Evolutionary conservation across 2,888 invertebrate genomes (phyloP).

Genomic region (Boloria selene): DNA sequence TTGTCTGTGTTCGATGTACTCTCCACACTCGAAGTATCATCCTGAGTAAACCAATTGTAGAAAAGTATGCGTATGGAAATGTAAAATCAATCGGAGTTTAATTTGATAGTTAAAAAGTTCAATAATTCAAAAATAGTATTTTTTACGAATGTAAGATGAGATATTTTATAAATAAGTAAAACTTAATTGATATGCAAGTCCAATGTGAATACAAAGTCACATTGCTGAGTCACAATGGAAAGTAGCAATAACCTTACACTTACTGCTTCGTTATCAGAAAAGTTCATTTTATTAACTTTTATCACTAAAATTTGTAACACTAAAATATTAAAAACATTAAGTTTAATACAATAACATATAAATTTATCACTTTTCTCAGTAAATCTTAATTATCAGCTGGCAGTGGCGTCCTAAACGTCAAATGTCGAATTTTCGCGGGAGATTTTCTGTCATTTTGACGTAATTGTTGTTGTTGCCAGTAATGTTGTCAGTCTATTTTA

Average conservation of each 20-base stretch:
- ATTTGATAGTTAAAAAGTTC: background rate
- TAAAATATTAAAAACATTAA: conserved; percentile 24
- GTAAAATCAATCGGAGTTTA: background rate
- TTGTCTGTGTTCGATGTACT: conserved; percentile 92
- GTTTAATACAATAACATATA: conserved; percentile 39
- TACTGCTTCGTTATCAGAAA: conserved; percentile 78
- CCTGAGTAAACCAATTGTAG: conserved; percentile 51
- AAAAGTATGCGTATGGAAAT: background rate
- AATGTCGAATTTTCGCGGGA: conserved; percentile 71
- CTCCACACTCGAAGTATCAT: conserved; percentile 91
- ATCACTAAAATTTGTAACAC: conserved; percentile 20
- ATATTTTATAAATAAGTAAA: conserved; percentile 8
- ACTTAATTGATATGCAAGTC: conserved; percentile 24
- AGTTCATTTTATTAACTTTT: conserved; percentile 56
- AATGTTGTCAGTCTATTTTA: too few relatives aligned
- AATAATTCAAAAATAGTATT: background rate
- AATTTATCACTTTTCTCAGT: conserved; percentile 33
- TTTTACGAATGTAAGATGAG: background rate
- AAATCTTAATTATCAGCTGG: conserved; percentile 49
- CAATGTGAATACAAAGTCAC: conserved; percentile 44
- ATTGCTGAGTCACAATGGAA: conserved; percentile 36
- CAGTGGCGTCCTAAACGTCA: conserved; percentile 51
- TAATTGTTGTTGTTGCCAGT: background rate
- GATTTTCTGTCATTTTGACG: conserved; percentile 1
- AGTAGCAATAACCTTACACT: conserved; percentile 50